A percentile compares a stretch with the other conserved stretches of the same genome.
Conservation (phyloP, 1,140 invertebrate species). For the Scaptomyza hsui region DNA sequence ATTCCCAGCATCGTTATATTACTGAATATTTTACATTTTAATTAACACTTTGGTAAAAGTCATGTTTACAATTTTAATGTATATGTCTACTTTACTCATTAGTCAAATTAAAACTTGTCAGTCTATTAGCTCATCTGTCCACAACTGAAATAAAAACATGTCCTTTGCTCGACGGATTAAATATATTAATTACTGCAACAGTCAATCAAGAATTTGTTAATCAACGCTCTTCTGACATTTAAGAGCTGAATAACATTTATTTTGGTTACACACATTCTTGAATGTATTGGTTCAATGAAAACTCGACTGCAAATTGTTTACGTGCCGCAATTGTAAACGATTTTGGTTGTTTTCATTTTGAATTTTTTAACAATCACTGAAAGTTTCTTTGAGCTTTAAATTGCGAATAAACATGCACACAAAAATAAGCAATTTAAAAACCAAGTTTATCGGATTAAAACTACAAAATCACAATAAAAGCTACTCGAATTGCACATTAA, state of each 20-base stretch:
- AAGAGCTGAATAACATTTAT: neutral
- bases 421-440: too few relatives aligned
- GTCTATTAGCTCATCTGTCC: neutral
- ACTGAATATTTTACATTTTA: too few relatives aligned
- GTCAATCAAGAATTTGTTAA: neutral
- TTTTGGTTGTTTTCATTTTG: too few relatives aligned
- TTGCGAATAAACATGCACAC: too few relatives aligned
- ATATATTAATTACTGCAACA: constrained; percentile 10
- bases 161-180: neutral
- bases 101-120: neutral
- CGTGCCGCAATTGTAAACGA: neutral
- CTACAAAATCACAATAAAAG: too few relatives aligned
- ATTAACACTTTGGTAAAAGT: neutral
- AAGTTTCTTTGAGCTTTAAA: too few relatives aligned
- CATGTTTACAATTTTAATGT: too few relatives aligned
- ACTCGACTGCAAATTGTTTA: neutral
- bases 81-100: too few relatives aligned
- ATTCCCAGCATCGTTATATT: too few relatives aligned
- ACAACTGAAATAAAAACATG: neutral
- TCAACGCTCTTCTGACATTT: constrained; percentile 1
- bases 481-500: too few relatives aligned
- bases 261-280: neutral
- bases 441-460: too few relatives aligned
- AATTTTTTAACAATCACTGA: too few relatives aligned
- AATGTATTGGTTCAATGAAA: neutral